Evolutionary conservation across 1,140 invertebrate genomes (phyloP), one percentile per base, ranked within the genome.

Genomic region (Drosophila biarmipes): DNA sequence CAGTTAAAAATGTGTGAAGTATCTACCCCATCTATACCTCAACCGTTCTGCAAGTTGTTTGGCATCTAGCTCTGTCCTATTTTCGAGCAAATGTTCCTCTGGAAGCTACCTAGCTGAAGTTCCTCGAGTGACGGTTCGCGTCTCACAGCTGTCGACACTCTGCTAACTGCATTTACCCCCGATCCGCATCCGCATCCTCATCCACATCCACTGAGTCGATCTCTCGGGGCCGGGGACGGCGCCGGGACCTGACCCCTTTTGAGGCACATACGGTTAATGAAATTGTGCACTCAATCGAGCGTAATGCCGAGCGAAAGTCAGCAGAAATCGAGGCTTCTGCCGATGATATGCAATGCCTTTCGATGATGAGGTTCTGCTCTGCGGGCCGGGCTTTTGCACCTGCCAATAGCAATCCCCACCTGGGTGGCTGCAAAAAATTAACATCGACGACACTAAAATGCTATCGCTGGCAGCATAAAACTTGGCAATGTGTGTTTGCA

Each of bases 281-380:
- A 91, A 91, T 91, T 91, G 90, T 91, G 90, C 90, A 91, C 75
- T 90, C 90, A 91, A 91, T 91, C 77, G 90, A 90, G 90, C 78
- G 90, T 85, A 75, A 85, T 80, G 90, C 90, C 73, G 86, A 85
- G 53, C 71, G 77, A 87, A 91, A 91, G 90, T 91, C 90, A 91
- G 76, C 90, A 80, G 79, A 91, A 91, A 89, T 89, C 84, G 73
- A 87, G 86, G 77, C 42, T 4, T 24, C 24, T 21, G 46, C 14
- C 27, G 46, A 48, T 51, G 64, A 63, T 78, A 67, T 76, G 61
- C 45, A 55, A 40, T 52, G 46, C 29, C 54, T 67, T 61, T 42
- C 68, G 55, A 57, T 85, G 63, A 79, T 71, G 66, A 76, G 66
- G 81, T 59, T 75, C 63, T 53, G 40, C 40, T 51, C 35, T 45